A percentile compares a stretch with the other conserved stretches of the same genome.
Conservation (phyloP, 2,113 vertebrate genomes). For the Thunnus maccoyii region DNA sequence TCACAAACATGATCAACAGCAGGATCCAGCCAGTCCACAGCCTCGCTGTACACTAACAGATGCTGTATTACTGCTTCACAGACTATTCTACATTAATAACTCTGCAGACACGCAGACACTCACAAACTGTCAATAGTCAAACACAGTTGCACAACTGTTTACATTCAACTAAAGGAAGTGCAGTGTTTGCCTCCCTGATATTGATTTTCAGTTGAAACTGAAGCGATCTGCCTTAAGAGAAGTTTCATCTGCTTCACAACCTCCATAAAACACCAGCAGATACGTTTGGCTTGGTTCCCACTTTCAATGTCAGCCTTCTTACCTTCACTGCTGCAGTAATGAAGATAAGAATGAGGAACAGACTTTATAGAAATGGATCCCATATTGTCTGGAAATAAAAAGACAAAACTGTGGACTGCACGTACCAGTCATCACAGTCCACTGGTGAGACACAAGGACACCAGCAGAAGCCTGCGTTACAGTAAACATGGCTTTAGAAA, state of each 20-base stretch:
- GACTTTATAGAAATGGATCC: not conserved
- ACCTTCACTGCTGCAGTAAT: constrained; percentile 11
- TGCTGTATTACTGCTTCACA: not conserved
- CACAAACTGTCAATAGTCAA: not conserved
- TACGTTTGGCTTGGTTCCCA: constrained; percentile 41
- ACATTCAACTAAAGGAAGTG: constrained; percentile 6
- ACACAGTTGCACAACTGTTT: not conserved
- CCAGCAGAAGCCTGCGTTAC: no score
- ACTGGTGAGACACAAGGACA: not conserved
- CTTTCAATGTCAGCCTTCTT: constrained; percentile 21
- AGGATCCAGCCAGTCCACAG: not conserved
- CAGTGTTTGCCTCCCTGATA: constrained; percentile 3
- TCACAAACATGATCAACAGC: no score
- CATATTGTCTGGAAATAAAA: not conserved
- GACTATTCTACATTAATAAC: no score
- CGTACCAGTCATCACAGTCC: not conserved
- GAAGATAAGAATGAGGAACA: constrained; percentile 1
- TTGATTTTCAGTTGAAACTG: constrained; percentile 53
- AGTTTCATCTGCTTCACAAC: constrained; percentile 40
- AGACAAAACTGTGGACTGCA: not conserved
- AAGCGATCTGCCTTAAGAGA: constrained; percentile 48
- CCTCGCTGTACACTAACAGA: constrained; percentile 10
- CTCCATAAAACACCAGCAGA: constrained; percentile 44
- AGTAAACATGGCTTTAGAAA: not conserved
- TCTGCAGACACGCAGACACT: not conserved